Evolutionary conservation across 53 echinoderm and acorn worm genomes (phyloP), one percentile per base, ranked within the genome.

Genomic region (Stichopus horrens): DNA sequence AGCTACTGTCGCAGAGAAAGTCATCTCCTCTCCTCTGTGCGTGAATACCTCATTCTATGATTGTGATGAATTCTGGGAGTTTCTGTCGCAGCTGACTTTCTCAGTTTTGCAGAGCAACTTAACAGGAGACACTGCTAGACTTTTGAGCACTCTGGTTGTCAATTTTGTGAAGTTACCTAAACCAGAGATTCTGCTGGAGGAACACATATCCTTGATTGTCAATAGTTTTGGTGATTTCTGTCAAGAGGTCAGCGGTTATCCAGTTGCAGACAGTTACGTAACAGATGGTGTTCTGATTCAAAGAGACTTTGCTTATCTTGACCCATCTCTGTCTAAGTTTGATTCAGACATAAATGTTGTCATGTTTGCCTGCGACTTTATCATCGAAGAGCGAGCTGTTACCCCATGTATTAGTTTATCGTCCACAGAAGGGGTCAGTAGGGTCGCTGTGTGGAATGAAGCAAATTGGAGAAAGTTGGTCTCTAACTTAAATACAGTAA

Each of bases 211-310:
- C 10, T 65, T 57, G 1, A 65, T 85, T 9, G 6, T 67, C 5
- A 67, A 85, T 5, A 68, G 23, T 52, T 85, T 85, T 59, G 13
- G 21, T 67, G 52, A 37, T 14, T 14, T 65, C 14, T 85, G 85
- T 85, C 85, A 85, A 67, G 85, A 85, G 58, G 85, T 85, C 65
- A 23, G 65, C 5, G 85, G 85, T 22, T 66, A 63, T 65, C 37
- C 85, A 37, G 85, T 85, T 52, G 23, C 68, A 0, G 67, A 85
- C 23, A 85, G 85, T 67, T 22, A 66, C 10, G 52, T 59, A 9
- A 6, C 52, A 9, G 85, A 85, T 57, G 85, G 85, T 65, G 22
- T 66, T 67, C 18, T 85, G 23, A 85, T 85, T 52, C 65, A 21
- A 23, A 22, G 85, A 23, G 85, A 85, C 13, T 85, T 85, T 52